Evolutionary conservation across 1,140 invertebrate species (phyloP), one percentile per base, ranked within the genome.

Genomic region (Aethina tumida): DNA sequence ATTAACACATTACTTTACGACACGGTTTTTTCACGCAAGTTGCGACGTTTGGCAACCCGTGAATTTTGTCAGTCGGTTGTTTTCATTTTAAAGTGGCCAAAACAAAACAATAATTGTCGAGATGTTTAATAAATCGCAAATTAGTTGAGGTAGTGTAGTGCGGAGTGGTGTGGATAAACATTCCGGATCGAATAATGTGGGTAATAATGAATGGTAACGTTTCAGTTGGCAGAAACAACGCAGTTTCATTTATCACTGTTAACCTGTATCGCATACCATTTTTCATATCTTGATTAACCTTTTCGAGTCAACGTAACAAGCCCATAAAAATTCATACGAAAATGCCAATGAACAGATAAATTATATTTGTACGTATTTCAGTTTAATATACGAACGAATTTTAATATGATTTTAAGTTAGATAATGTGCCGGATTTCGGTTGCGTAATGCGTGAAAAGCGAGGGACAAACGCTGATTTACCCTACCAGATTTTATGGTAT

Each of bases 231-330:
- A n/a, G n/a, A n/a, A n/a, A 31, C 12, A 10, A 16, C 30, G 30
- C 14, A 32, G 15, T 32, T 32, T 18, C 13, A 32, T 32, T 32
- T 32, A 16, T 32, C 30, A 20, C 14, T 16, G 19, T 34, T 32
- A 34, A 34, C 14, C 19, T 34, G 32, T 10, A 34, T 34, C 19
- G 16, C 17, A 34, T 34, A 21, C 14, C 20, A 34, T 34, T 34
- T 34, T 34, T 34, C 32, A 34, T 34, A 34, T 34, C 32, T 34
- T 20, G 32, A 34, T 34, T 34, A 34, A 34, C 32, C 32, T 34
- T 34, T 34, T 22, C n/a, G 5, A 12, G 14, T 21, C 17, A 12
- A n/a, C n/a, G 32, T 34, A 34, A 24, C 13, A 19, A 4, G 32
- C 17, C 10, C 13, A 32, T 32, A 32, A 32, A 32, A 16, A 34